phyloP scores from a whole-genome alignment of 2,113 vertebrate genomes.

The Talpa occidentalis region DNA sequence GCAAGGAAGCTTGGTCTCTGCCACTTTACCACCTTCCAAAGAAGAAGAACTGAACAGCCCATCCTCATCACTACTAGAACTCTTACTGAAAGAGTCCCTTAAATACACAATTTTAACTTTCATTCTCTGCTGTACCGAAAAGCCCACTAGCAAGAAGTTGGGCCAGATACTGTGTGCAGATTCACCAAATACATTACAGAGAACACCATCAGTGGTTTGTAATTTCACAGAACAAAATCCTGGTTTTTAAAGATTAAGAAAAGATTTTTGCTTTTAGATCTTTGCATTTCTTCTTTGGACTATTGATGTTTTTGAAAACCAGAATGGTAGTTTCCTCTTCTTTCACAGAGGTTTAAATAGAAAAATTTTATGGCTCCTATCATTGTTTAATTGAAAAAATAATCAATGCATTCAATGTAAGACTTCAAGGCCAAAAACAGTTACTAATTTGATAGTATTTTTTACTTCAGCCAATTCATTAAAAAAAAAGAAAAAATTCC shows the following conservation, averaged over 20 bases:
- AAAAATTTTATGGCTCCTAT: neutral
- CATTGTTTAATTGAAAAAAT: neutral
- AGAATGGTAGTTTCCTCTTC: neutral
- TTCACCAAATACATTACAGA: neutral
- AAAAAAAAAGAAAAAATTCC: neutral
- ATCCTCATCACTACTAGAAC: neutral
- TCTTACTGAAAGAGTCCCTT: neutral
- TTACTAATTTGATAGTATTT: no score
- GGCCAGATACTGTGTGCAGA: fast-evolving
- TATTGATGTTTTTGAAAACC: neutral
- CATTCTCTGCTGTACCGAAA: neutral
- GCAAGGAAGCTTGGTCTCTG: no score
- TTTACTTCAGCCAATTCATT: neutral
- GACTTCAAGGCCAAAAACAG: neutral
- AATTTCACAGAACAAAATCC: neutral
- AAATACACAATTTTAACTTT: neutral
- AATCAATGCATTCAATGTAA: neutral
- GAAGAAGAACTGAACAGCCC: fast-evolving
- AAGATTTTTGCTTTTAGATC: neutral
- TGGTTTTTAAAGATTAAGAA: neutral
- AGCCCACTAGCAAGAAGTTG: neutral
- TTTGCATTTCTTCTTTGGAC: neutral
- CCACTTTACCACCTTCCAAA: neutral
- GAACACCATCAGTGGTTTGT: neutral
- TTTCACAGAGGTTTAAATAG: neutral